Evolutionary conservation across 2,888 invertebrate genomes (phyloP).

Genomic region (Tetragonula carbonaria): DNA sequence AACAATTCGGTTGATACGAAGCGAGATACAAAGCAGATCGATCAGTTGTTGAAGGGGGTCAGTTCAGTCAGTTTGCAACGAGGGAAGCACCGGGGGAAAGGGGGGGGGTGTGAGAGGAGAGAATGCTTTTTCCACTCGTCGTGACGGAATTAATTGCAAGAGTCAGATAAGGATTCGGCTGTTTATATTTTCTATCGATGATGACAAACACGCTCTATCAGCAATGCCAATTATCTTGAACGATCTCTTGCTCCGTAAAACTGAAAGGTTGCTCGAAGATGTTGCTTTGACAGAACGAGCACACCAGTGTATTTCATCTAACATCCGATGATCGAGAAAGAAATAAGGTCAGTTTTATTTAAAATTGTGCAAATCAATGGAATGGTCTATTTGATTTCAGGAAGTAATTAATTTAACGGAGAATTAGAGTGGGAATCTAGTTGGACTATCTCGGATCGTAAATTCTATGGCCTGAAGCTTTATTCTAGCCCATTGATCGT

Average conservation of each 20-base stretch:
- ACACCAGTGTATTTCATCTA: background rate
- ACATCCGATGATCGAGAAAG: background rate
- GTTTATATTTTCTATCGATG: constrained; percentile 39
- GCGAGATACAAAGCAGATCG: background rate
- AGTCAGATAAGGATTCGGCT: constrained; percentile 27
- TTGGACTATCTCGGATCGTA: constrained; percentile 4
- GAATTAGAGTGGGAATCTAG: background rate
- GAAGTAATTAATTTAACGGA: constrained; percentile 16
- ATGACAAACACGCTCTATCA: constrained; percentile 54
- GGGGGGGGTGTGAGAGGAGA: no score
- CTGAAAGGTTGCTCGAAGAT: background rate
- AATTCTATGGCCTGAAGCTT: background rate
- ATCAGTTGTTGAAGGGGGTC: background rate
- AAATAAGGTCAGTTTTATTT: background rate
- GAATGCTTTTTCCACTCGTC: constrained; percentile 15
- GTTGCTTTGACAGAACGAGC: background rate
- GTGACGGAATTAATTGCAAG: constrained; percentile 28
- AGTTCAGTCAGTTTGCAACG: background rate
- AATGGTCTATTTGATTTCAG: background rate
- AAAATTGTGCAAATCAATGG: background rate
- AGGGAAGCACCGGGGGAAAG: background rate
- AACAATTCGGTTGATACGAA: no score
- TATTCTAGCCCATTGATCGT: background rate
- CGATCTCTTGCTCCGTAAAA: background rate
- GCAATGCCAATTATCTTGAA: constrained; percentile 41